A percentile compares a stretch with the other conserved stretches of the same genome.
These are phyloP conservation scores for Coelinius sp. DNA, from an alignment of 2,888 invertebrate genomes.

Conservation along the genomic window DNA sequence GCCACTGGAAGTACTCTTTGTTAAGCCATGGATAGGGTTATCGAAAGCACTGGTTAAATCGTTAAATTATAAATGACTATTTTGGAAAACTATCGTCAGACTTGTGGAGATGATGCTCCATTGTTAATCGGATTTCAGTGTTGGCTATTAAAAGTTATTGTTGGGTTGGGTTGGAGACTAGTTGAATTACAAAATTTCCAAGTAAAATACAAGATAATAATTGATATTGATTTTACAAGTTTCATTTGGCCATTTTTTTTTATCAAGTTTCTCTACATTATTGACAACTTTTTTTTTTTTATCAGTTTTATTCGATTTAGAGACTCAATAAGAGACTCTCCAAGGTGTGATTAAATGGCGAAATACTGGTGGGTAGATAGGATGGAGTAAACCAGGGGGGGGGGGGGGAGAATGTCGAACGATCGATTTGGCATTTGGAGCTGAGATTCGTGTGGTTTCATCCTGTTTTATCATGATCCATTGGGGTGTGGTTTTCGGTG, in stretches of 20 bases:
- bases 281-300: not conserved
- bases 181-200: not conserved
- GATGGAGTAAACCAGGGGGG: not conserved
- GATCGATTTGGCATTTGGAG: slow-evolving; percentile 30
- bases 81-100: not conserved
- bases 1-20: not conserved
- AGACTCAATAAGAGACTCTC: not conserved
- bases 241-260: not conserved
- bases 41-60: not conserved
- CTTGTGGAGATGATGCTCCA: not conserved
- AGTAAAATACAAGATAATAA: not conserved
- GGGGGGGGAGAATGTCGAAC: not conserved
- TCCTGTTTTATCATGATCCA: slow-evolving; percentile 25
- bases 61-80: slow-evolving; percentile 6
- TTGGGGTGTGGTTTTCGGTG: slow-evolving; percentile 28
- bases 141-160: not conserved
- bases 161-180: not conserved
- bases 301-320: not conserved
- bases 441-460: slow-evolving; percentile 33
- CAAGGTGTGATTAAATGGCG: not conserved
- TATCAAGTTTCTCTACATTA: too few relatives aligned
- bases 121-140: not conserved
- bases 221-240: not conserved
- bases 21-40: not conserved
- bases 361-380: too few relatives aligned